These are phyloP conservation scores for Chymomyza caudatula DNA, from an alignment of 2,888 invertebrate species.

Conservation along the genomic window DNA sequence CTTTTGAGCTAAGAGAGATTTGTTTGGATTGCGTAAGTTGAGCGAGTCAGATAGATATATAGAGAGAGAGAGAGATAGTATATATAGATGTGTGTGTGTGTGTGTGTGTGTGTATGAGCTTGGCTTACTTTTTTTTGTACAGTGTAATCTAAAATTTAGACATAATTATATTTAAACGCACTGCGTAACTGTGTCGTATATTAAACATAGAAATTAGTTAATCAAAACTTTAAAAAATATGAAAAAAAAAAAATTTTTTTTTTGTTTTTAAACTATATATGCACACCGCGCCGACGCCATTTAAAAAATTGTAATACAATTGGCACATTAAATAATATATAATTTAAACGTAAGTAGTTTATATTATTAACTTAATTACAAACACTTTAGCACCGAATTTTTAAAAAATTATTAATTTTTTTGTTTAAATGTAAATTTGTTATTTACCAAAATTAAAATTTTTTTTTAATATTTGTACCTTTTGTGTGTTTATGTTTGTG, in stretches of 20 bases:
- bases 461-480: constrained; percentile 1
- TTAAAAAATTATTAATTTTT: constrained; percentile 5
- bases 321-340: not conserved
- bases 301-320: constrained; percentile 13
- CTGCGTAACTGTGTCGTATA: not conserved
- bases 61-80: not conserved
- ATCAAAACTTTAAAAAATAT: constrained; percentile 18
- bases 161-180: constrained; percentile 22
- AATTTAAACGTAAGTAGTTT: not conserved
- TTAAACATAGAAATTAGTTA: constrained; percentile 16
- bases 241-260: constrained; percentile 8
- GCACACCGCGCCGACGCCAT: constrained; percentile 46
- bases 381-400: constrained; percentile 38
- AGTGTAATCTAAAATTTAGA: constrained; percentile 28
- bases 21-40: not conserved
- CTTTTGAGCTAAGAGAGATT: constrained; percentile 4
- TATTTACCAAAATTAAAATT: constrained; percentile 10
- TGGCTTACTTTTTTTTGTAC: constrained; percentile 9
- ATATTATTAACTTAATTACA: constrained; percentile 2
- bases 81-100: not conserved
- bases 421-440: constrained; percentile 14
- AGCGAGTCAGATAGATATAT: constrained; percentile 6
- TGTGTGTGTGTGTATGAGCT: constrained; percentile 1
- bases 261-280: not conserved
- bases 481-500: not conserved